Conservation (phyloP, 2,113 vertebrate genomes). For the Ranitomeya imitator region DNA sequence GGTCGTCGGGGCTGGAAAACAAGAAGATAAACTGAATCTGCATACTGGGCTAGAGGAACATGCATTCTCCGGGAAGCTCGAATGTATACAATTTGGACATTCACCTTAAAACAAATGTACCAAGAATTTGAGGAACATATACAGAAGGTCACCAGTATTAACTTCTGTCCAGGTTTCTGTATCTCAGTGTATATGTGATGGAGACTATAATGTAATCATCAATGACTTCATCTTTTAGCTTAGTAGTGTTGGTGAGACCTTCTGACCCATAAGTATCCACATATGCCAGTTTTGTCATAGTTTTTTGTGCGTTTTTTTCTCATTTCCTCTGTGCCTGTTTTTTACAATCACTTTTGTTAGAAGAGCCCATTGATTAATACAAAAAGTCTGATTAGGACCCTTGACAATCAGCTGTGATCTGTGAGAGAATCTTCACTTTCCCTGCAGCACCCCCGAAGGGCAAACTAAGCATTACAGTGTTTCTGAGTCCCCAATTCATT, state of each 20-base stretch:
- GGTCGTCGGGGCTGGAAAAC: constrained; percentile 28
- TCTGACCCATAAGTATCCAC: not conserved
- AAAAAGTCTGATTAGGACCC: no score
- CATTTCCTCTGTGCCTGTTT: no score
- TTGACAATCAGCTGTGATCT: not conserved
- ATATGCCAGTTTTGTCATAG: not conserved
- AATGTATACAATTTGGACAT: not conserved
- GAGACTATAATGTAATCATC: not conserved
- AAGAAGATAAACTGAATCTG: not conserved
- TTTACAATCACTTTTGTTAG: no score
- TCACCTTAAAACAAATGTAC: not conserved
- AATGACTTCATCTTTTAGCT: not conserved
- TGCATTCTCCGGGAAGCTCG: not conserved
- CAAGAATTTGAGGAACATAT: not conserved
- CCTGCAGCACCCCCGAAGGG: not conserved
- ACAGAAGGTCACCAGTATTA: not conserved
- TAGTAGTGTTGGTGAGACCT: not conserved
- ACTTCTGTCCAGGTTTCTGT: not conserved
- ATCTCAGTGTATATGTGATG: not conserved
- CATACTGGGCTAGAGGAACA: not conserved
- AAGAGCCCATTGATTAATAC: no score
- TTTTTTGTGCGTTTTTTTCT: not conserved
- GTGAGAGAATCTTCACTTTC: not conserved
- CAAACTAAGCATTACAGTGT: not conserved
- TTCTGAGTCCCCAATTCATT: not conserved